These are phyloP conservation scores for Linnaemya tessellans DNA, from an alignment of 2,888 invertebrate genomes.

Conservation along the genomic window DNA sequence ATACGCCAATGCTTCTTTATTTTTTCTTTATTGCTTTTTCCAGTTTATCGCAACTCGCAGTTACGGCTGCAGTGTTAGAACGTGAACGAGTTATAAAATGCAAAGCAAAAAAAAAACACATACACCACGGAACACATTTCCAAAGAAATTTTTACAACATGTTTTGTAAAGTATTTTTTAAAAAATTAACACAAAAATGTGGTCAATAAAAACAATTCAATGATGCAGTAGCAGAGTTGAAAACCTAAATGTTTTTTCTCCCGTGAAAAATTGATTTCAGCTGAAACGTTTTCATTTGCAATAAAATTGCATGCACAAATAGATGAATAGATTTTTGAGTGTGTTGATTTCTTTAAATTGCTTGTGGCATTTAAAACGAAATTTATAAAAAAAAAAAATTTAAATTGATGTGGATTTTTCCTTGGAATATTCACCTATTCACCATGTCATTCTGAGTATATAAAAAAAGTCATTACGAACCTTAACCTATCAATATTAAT, in stretches of 20 bases:
- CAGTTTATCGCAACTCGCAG: slow-evolving; percentile 25
- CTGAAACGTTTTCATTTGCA: not conserved
- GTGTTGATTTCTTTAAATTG: not conserved
- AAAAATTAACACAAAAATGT: slow-evolving; percentile 2
- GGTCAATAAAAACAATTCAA: slow-evolving; percentile 1
- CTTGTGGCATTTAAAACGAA: no score
- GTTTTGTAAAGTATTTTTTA: slow-evolving; percentile 14
- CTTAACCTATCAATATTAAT: no score
- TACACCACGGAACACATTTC: slow-evolving; percentile 13
- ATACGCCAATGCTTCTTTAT: not conserved
- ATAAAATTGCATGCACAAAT: not conserved
- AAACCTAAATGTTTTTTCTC: not conserved
- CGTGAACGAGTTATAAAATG: slow-evolving; percentile 57
- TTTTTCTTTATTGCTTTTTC: slow-evolving; percentile 19
- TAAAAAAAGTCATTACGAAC: no score
- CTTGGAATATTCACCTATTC: no score
- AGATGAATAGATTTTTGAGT: not conserved
- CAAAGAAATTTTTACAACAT: slow-evolving; percentile 49
- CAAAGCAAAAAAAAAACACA: not conserved
- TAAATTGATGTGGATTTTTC: no score
- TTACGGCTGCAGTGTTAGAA: slow-evolving; percentile 60
- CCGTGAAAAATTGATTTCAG: not conserved
- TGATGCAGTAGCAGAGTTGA: not conserved
- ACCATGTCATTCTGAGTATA: no score
- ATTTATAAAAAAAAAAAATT: no score